Percentiles rank a stretch among this genome's conserved stretches.
phyloP scores from a whole-genome alignment of 2,113 vertebrate genomes.

The Corvus hawaiiensis region DNA sequence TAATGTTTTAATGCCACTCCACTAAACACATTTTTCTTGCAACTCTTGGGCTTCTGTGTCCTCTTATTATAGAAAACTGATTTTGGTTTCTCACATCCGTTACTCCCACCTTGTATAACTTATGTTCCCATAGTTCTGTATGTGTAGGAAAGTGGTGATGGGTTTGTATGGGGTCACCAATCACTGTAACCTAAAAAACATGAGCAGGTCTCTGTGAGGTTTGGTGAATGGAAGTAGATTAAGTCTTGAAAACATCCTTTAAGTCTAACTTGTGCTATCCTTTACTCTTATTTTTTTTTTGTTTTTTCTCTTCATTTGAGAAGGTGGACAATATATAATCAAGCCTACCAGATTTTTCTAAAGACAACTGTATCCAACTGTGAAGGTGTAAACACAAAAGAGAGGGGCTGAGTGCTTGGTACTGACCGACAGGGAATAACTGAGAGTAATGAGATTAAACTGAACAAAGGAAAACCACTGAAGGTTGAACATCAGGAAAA shows the following conservation, averaged over 20 bases:
- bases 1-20: not conserved
- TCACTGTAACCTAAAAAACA: not conserved
- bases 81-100: not conserved
- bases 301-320: not conserved
- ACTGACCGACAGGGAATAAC: slow-evolving; percentile 3
- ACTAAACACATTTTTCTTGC: slow-evolving; percentile 3
- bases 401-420: not conserved
- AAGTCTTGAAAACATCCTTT: not conserved
- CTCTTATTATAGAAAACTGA: slow-evolving; percentile 1
- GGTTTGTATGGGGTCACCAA: not conserved
- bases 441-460: slow-evolving; percentile 62
- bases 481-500: slow-evolving; percentile 58
- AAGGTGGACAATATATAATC: not conserved
- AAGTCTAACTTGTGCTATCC: not conserved
- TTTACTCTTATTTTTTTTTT: not conserved
- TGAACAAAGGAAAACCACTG: slow-evolving; percentile 61
- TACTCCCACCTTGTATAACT: not conserved
- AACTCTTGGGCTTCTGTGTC: not conserved
- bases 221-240: not conserved
- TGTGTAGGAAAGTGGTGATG: not conserved
- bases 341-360: not conserved
- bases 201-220: not conserved
- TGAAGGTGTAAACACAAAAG: slow-evolving; percentile 22
- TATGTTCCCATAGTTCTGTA: not conserved
- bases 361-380: not conserved